phyloP scores from a whole-genome alignment of 2,888 invertebrate species.

The Ochropleura plecta region DNA sequence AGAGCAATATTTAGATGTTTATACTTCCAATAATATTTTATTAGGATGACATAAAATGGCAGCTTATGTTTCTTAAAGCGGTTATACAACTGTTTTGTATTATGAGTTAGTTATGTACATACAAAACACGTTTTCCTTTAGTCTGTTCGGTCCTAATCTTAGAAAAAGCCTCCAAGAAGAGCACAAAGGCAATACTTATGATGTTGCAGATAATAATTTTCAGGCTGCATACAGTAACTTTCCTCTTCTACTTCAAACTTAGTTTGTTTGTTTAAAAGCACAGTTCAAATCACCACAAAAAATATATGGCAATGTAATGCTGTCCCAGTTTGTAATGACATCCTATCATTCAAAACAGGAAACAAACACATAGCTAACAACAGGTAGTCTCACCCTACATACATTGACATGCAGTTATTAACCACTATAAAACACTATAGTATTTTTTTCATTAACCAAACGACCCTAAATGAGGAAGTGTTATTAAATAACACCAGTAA shows the following conservation, averaged over 20 bases:
- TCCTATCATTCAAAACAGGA: conserved; percentile 8
- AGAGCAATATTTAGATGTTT: not conserved
- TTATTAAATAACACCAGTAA: conserved; percentile 49
- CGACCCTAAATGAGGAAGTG: conserved; percentile 57
- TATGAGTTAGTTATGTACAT: too few species aligned
- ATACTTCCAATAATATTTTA: too few species aligned
- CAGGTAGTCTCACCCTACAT: conserved; percentile 40
- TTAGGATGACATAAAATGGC: too few species aligned
- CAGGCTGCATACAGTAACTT: too few species aligned
- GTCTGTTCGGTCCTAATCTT: too few species aligned
- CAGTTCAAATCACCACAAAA: not conserved
- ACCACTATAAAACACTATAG: conserved; percentile 24
- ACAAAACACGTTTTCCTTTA: too few species aligned
- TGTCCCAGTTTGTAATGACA: conserved; percentile 22
- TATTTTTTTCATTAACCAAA: conserved; percentile 33
- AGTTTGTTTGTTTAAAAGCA: not conserved
- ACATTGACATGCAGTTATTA: conserved; percentile 47
- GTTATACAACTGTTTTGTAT: too few species aligned
- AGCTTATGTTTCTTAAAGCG: too few species aligned
- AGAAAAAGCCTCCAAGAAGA: too few species aligned
- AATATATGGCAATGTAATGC: not conserved
- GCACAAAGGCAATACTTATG: too few species aligned
- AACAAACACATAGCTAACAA: conserved; percentile 17
- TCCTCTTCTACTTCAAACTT: not conserved
- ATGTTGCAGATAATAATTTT: too few species aligned